These are phyloP conservation scores for Timema podura DNA, from an alignment of 2,888 invertebrate genomes.

Conservation along the genomic window DNA sequence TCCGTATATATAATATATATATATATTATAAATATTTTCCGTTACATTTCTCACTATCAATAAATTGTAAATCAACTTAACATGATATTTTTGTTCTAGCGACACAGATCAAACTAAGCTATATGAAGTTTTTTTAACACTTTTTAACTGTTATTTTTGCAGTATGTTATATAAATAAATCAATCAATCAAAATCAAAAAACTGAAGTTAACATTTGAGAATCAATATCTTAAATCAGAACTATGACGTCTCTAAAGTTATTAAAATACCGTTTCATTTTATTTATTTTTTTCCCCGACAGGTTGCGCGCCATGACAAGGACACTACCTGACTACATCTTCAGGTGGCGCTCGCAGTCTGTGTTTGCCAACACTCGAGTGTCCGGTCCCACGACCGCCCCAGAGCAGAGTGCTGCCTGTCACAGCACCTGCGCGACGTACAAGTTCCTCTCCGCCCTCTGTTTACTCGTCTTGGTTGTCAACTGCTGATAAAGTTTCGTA, in stretches of 20 bases:
- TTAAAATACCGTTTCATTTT: not conserved
- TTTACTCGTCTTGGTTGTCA: no score
- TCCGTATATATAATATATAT: no score
- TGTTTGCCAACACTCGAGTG: constrained; percentile 57
- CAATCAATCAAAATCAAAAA: no score
- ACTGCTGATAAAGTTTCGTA: no score
- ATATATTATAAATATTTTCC: no score
- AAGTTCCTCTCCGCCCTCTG: no score
- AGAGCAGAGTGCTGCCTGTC: not conserved
- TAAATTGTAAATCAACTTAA: not conserved
- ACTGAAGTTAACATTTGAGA: not conserved
- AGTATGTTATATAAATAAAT: no score
- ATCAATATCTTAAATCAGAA: not conserved
- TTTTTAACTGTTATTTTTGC: no score
- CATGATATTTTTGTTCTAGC: no score
- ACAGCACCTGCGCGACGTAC: no score
- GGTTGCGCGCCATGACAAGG: constrained; percentile 63
- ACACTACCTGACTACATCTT: constrained; percentile 64
- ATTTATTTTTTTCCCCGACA: constrained; percentile 37
- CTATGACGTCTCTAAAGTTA: not conserved
- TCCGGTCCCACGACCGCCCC: constrained; percentile 56
- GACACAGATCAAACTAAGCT: no score
- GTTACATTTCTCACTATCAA: not conserved
- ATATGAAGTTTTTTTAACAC: no score
- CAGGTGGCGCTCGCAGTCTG: constrained; percentile 64